These are phyloP conservation scores for Phalloptychus januarius DNA, from an alignment of 2,797 vertebrate genomes.

Conservation along the genomic window DNA sequence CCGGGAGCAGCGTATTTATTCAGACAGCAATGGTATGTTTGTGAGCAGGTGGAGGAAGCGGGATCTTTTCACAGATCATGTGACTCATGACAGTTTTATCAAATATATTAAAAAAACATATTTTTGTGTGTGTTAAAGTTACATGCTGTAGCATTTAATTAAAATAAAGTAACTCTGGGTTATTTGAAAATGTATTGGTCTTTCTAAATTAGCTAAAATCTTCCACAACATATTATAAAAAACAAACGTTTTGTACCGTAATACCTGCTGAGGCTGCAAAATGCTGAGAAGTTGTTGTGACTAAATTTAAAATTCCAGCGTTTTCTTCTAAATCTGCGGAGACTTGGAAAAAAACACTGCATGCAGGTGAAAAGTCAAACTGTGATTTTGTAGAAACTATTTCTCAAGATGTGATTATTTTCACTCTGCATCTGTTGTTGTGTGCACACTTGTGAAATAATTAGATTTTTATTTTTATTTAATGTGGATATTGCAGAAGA, in stretches of 20 bases:
- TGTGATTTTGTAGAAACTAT: neutral
- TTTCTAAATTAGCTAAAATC: neutral
- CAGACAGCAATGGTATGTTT: too few relatives aligned
- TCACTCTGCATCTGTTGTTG: too few relatives aligned
- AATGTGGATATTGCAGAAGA: constrained; percentile 12
- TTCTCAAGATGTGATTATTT: neutral
- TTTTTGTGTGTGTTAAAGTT: too few relatives aligned
- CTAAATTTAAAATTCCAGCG: neutral
- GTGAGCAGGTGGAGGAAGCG: too few relatives aligned
- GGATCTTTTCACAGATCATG: too few relatives aligned
- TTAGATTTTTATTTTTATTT: constrained; percentile 13
- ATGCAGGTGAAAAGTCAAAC: neutral
- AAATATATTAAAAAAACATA: too few relatives aligned
- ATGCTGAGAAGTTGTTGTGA: neutral
- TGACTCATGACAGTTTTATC: too few relatives aligned
- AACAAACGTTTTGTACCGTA: neutral
- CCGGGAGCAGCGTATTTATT: too few relatives aligned
- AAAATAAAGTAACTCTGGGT: neutral
- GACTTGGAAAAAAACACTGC: neutral
- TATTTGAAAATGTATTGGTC: neutral
- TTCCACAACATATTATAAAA: neutral
- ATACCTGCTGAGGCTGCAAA: neutral
- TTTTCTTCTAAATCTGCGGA: too few relatives aligned
- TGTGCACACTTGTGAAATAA: neutral
- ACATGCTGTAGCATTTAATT: too few relatives aligned